phyloP scores from a whole-genome alignment of 2,797 vertebrate species.

The Crypturellus tataupa region DNA sequence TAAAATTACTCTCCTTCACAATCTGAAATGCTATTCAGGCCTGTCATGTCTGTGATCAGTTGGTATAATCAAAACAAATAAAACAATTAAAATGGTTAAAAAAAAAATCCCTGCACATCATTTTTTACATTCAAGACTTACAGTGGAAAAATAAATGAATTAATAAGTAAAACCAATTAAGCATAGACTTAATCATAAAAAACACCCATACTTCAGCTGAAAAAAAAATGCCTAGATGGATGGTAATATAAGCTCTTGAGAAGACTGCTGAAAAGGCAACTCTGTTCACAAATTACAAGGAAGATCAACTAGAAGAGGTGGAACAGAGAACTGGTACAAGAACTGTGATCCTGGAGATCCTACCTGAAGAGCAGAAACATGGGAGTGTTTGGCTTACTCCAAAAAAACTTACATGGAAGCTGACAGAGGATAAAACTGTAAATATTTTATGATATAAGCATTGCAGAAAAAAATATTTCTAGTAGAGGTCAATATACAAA shows the following conservation, averaged over 20 bases:
- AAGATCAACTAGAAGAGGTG: not conserved
- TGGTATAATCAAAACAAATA: not conserved
- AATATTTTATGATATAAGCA: not conserved
- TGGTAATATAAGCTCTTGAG: not conserved
- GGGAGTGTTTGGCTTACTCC: not conserved
- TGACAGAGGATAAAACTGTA: not conserved
- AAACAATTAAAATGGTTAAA: not conserved
- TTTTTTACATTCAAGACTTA: not conserved
- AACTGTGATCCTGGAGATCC: not conserved
- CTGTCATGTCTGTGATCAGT: not conserved
- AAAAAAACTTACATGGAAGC: not conserved
- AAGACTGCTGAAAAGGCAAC: not conserved
- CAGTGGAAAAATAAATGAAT: not conserved
- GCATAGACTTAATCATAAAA: not conserved
- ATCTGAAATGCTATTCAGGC: not conserved
- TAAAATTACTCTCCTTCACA: too few relatives aligned
- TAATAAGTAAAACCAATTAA: not conserved
- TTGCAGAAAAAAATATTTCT: not conserved
- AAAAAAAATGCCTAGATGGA: not conserved
- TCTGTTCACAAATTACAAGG: not conserved
- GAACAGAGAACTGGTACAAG: not conserved
- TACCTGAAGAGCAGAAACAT: not conserved
- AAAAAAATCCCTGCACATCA: too few relatives aligned
- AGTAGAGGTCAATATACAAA: not conserved
- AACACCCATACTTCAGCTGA: not conserved